These are phyloP conservation scores for Tineola bisselliella DNA, from an alignment of 2,888 invertebrate species.

Conservation along the genomic window DNA sequence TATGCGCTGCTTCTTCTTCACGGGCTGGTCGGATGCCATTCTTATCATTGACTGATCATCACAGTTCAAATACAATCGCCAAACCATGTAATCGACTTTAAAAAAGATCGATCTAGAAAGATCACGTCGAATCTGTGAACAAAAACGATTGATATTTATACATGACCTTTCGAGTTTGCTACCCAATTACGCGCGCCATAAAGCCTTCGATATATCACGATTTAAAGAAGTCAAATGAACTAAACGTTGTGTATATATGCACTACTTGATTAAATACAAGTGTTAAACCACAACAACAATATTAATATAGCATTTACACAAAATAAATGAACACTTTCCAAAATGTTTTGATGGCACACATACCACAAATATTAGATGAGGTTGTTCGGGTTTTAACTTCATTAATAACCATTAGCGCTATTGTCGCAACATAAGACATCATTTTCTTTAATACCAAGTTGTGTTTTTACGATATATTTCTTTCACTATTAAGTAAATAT, in stretches of 20 bases:
- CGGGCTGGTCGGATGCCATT: slow-evolving; percentile 84
- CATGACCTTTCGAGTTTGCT: slow-evolving; percentile 64
- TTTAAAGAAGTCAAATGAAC: not conserved
- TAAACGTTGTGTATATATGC: not conserved
- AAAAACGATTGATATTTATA: slow-evolving; percentile 46
- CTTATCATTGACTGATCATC: slow-evolving; percentile 64
- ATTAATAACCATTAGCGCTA: not conserved
- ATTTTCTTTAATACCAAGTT: not conserved
- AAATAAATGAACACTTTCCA: slow-evolving; percentile 49
- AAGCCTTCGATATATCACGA: slow-evolving; percentile 28
- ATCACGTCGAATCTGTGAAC: slow-evolving; percentile 37
- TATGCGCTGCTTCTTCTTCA: slow-evolving; percentile 84
- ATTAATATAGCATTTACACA: slow-evolving; percentile 8
- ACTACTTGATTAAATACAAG: slow-evolving; percentile 16
- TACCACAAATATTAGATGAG: slow-evolving; percentile 43
- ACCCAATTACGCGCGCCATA: slow-evolving; percentile 66
- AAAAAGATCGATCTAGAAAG: not conserved
- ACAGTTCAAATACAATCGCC: slow-evolving; percentile 11
- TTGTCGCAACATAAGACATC: not conserved
- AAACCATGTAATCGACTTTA: not conserved
- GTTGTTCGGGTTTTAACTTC: slow-evolving; percentile 4
- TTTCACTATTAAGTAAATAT: not conserved
- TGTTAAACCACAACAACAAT: slow-evolving; percentile 31
- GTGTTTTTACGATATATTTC: not conserved
- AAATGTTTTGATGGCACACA: slow-evolving; percentile 70